Percentiles rank a stretch among this genome's conserved stretches.
phyloP scores from a whole-genome alignment of 1,140 invertebrate species.

The Trachymyrmex septentrionalis region DNA sequence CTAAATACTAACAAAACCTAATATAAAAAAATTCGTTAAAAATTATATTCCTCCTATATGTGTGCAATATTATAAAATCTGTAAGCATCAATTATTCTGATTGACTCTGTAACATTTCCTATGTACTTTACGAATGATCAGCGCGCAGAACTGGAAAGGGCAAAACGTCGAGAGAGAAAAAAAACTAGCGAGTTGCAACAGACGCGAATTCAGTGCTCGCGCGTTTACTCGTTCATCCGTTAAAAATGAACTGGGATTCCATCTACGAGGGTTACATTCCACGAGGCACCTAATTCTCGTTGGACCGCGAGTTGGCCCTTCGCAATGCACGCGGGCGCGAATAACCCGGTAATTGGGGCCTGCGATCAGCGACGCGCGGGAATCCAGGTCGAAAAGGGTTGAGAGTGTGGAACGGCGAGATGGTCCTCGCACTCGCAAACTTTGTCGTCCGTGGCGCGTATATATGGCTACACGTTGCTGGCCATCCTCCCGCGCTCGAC shows the following conservation, averaged over 20 bases:
- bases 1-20: neutral
- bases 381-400: slow-evolving; percentile 60
- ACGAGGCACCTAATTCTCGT: slow-evolving; percentile 50
- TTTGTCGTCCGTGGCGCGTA: slow-evolving; percentile 67
- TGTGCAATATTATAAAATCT: neutral
- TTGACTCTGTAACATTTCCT: neutral
- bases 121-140: slow-evolving; percentile 1
- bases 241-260: slow-evolving; percentile 49
- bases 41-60: neutral
- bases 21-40: neutral
- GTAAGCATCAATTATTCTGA: slow-evolving; percentile 7
- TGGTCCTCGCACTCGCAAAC: slow-evolving; percentile 53
- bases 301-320: slow-evolving; percentile 44
- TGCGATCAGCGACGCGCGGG: slow-evolving; percentile 64
- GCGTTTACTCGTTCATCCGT: slow-evolving; percentile 18
- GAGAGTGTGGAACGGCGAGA: slow-evolving; percentile 28
- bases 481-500: slow-evolving; percentile 50
- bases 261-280: slow-evolving; percentile 35
- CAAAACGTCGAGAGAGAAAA: neutral
- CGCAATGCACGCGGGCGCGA: slow-evolving; percentile 22
- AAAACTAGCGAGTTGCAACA: neutral
- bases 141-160: neutral
- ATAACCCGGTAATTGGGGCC: slow-evolving; percentile 65
- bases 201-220: slow-evolving; percentile 6
- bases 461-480: slow-evolving; percentile 42